phyloP scores from a whole-genome alignment of 2,113 vertebrate species.

The Mus spicilegus region DNA sequence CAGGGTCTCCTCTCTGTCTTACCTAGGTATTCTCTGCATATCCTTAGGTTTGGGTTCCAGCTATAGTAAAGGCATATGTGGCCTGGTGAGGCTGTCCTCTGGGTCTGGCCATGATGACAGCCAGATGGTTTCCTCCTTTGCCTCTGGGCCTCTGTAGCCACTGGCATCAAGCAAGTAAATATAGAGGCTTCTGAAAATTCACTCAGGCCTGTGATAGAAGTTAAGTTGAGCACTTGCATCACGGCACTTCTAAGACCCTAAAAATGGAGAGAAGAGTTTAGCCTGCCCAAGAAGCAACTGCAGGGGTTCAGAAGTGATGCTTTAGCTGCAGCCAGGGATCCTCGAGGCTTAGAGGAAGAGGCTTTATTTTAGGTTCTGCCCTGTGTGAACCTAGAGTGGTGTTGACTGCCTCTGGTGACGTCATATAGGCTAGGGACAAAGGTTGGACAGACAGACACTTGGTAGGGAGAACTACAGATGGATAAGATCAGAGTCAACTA shows the following conservation, averaged over 20 bases:
- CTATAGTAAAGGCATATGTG: background rate
- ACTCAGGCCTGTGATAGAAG: conserved; percentile 38
- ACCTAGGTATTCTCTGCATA: background rate
- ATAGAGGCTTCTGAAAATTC: background rate
- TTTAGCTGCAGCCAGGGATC: background rate
- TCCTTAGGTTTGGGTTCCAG: background rate
- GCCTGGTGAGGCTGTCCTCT: no score
- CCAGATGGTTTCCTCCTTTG: background rate
- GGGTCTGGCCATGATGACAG: background rate
- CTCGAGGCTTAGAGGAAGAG: fast-evolving
- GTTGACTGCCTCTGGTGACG: background rate
- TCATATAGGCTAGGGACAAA: conserved; percentile 4
- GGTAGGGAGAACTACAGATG: conserved; percentile 44
- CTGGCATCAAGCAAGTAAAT: background rate
- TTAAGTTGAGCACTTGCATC: conserved; percentile 34
- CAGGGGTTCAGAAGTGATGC: background rate
- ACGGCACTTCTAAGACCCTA: no score
- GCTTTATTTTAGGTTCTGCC: background rate
- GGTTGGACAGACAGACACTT: conserved; percentile 24
- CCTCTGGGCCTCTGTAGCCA: background rate
- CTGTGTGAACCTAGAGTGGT: background rate
- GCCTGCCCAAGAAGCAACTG: background rate
- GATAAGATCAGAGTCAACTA: background rate
- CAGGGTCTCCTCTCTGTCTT: background rate
- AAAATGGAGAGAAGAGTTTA: background rate